phyloP scores from a whole-genome alignment of 2,113 vertebrate genomes.

The Menidia beryllina region DNA sequence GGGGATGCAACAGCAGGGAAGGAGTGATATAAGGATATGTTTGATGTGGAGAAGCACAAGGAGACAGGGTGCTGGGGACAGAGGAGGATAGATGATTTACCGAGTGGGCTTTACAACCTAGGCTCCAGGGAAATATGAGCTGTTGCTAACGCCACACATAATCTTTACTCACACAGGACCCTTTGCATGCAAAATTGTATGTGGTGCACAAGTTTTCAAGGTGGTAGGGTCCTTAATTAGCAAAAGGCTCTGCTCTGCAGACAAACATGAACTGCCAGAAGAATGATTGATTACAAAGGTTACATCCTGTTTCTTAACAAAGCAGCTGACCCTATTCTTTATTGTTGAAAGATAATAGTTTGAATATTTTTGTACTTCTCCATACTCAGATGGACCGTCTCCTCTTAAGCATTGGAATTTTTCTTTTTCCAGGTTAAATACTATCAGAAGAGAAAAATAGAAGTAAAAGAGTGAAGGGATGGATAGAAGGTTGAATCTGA shows the following conservation, averaged over 20 bases:
- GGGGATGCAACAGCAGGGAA: conserved; percentile 22
- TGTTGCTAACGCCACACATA: conserved; percentile 24
- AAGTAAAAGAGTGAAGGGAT: conserved; percentile 26
- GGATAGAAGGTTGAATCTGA: conserved; percentile 65
- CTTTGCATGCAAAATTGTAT: conserved; percentile 47
- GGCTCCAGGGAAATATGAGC: conserved; percentile 73
- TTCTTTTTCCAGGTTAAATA: conserved; percentile 53
- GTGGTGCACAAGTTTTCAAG: conserved; percentile 27
- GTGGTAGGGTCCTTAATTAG: conserved; percentile 52
- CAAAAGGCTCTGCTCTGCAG: conserved; percentile 32
- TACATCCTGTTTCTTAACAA: conserved; percentile 30
- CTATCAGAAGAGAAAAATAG: conserved; percentile 35
- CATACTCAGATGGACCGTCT: conserved; percentile 28
- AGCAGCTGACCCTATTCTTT: conserved; percentile 24
- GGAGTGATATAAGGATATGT: conserved; percentile 61
- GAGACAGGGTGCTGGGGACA: conserved; percentile 42
- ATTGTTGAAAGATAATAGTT: conserved; percentile 7
- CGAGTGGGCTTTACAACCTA: conserved; percentile 65
- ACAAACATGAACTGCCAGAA: conserved; percentile 32
- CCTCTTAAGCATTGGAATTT: conserved; percentile 23
- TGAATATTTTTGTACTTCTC: conserved; percentile 4
- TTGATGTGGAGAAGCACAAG: conserved; percentile 33
- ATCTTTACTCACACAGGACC: neutral
- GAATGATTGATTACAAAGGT: conserved; percentile 55
- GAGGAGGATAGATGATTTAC: conserved; percentile 69